Evolutionary conservation across 2,888 invertebrate genomes (phyloP), one percentile per base, ranked within the genome.

Genomic region (Leucophenga maculata): DNA sequence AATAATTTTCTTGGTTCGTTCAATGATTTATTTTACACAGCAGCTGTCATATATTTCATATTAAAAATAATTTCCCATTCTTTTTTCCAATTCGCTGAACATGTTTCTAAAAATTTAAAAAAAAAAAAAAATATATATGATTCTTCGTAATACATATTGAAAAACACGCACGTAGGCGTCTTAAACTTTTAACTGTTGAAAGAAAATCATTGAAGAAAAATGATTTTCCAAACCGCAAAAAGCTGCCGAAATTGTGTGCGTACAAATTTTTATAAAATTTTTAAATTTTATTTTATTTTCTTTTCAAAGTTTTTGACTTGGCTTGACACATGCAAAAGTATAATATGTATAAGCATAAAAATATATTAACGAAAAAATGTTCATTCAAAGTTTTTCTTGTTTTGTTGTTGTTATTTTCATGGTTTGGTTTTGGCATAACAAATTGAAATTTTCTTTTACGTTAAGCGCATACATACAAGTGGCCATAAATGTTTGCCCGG

Each of bases 101-200:
- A 13, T 50, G n/a, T 50, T n/a, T n/a, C n/a, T n/a, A n/a, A 50
- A 50, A 50, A 50, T n/a, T n/a, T n/a, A 50, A 50, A 50, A 50
- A 8, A 50, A 46, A 16, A 3, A 50, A 50, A 3, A 50, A 39
- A 8, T 6, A 39, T 6, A 11, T 39, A 11, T 39, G 39, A 11
- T 39, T 3, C n/a, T 50, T n/a, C 50, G 50, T 50, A 50, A 50
- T n/a, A 4, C 8, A 50, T 4, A 16, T 50, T 50, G 16, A 18
- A n/a, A 16, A 50, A 18, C 11, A 50, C n/a, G 18, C 50, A 50
- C 18, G 50, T 50, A 50, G 50, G 50, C 50, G 50, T 50, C 18
- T n/a, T n/a, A 50, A 50, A 50, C n/a, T n/a, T 18, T 50, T 16
- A 39, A 39, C 39, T 6, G 3, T 39, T 39, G 39, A 39, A 39